A percentile compares a stretch with the other conserved stretches of the same genome.
These are phyloP conservation scores for Ichneumoninae sp. DNA, from an alignment of 2,888 invertebrate genomes.

Conservation along the genomic window DNA sequence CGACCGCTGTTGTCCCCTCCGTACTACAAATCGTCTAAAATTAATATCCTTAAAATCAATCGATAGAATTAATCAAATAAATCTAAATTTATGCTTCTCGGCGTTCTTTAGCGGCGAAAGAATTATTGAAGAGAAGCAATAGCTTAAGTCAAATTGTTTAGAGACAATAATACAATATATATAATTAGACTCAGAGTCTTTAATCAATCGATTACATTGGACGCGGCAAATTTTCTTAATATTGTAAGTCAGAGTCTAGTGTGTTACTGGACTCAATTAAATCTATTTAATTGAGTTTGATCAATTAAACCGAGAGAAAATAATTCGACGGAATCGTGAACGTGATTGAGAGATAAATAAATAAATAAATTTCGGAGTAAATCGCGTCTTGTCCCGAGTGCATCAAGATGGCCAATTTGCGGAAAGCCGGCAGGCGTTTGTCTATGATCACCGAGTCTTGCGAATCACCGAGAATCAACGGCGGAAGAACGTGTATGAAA, in stretches of 20 bases:
- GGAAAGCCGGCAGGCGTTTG: conserved; percentile 11
- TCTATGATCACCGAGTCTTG: conserved; percentile 24
- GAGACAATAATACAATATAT: conserved; percentile 4
- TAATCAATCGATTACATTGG: conserved; percentile 13
- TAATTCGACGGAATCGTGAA: neutral
- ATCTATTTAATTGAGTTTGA: neutral
- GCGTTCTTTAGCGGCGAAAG: neutral
- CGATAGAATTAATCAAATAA: neutral
- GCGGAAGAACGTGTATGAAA: conserved; percentile 47
- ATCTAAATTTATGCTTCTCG: neutral
- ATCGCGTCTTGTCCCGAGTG: conserved; percentile 7
- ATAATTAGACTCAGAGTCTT: neutral
- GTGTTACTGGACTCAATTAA: neutral
- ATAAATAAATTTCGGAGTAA: neutral
- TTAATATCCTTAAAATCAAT: neutral
- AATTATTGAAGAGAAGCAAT: neutral
- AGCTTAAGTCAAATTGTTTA: neutral
- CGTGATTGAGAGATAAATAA: neutral
- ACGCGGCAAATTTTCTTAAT: neutral
- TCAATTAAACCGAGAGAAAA: neutral
- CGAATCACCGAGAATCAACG: conserved; percentile 37
- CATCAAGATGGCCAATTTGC: conserved; percentile 49
- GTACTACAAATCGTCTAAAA: neutral
- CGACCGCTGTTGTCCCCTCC: neutral
- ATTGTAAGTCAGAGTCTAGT: neutral